These are phyloP conservation scores for Mola mola DNA, from an alignment of 2,113 vertebrate species.

Conservation along the genomic window DNA sequence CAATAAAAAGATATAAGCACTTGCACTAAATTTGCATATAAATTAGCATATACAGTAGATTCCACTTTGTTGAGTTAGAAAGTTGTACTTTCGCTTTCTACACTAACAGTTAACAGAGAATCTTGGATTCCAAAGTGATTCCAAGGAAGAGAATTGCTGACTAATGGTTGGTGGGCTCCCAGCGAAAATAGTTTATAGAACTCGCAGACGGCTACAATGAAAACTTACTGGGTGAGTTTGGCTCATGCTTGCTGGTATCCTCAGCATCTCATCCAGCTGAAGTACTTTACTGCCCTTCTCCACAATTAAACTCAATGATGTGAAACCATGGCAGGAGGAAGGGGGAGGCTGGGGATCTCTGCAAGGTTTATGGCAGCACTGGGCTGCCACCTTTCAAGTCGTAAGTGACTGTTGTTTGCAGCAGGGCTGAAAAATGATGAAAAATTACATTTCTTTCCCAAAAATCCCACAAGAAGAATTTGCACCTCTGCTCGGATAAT, in stretches of 20 bases:
- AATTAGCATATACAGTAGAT: slow-evolving; percentile 4
- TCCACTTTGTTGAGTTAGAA: slow-evolving; percentile 4
- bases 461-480: slow-evolving; percentile 44
- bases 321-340: slow-evolving; percentile 30
- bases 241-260: not conserved
- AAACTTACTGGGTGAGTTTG: not conserved
- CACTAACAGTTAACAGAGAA: not conserved
- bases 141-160: slow-evolving; percentile 1
- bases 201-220: slow-evolving; percentile 5
- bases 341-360: slow-evolving; percentile 11
- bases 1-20: slow-evolving; percentile 18
- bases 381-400: slow-evolving; percentile 57
- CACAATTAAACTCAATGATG: slow-evolving; percentile 69
- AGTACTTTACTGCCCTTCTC: slow-evolving; percentile 63
- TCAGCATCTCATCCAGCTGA: slow-evolving; percentile 53
- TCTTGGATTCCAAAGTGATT: not conserved
- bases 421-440: slow-evolving; percentile 29
- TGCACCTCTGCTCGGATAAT: slow-evolving; percentile 12
- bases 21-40: not conserved
- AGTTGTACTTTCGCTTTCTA: slow-evolving; percentile 16
- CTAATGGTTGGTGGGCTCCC: not conserved
- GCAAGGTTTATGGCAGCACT: slow-evolving; percentile 59
- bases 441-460: slow-evolving; percentile 39
- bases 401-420: slow-evolving; percentile 65
- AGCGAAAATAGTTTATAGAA: not conserved